Conservation (phyloP, 2,113 vertebrate genomes). For the Hydrolagus affinis region DNA sequence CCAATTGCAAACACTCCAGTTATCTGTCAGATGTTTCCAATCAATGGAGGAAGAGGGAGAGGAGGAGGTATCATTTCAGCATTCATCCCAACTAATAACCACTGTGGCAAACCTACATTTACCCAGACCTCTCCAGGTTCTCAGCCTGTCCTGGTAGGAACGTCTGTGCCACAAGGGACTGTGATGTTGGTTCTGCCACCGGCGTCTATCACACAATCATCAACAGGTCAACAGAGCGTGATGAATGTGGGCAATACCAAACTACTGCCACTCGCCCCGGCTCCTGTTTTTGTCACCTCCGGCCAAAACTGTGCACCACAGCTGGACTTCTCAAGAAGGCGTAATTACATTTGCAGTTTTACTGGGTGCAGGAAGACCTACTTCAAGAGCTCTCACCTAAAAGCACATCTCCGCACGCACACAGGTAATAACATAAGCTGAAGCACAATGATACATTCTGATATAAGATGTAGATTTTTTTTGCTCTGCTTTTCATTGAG, state of each 20-base stretch:
- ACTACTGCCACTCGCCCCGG: constrained; percentile 84
- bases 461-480: no score
- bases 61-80: constrained; percentile 67
- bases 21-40: constrained; percentile 83
- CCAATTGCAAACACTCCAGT: constrained; percentile 59
- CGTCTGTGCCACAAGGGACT: constrained; percentile 70
- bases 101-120: constrained; percentile 60
- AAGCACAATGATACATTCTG: background rate
- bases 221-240: constrained; percentile 50
- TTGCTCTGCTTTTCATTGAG: no score
- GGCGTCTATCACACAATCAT: constrained; percentile 52
- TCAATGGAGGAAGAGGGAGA: constrained; percentile 59
- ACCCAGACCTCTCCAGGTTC: constrained; percentile 54
- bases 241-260: constrained; percentile 78
- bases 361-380: constrained; percentile 93
- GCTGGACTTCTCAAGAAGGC: constrained; percentile 79
- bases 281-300: constrained; percentile 73
- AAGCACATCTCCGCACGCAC: constrained; percentile 93
- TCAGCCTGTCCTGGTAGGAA: constrained; percentile 70
- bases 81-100: constrained; percentile 56
- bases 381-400: constrained; percentile 97
- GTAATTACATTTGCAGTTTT: constrained; percentile 85
- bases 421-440: constrained; percentile 64
- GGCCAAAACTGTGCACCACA: constrained; percentile 60
- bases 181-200: constrained; percentile 92